phyloP scores from a whole-genome alignment of 2,113 vertebrate species.

The Manacus vitellinus region DNA sequence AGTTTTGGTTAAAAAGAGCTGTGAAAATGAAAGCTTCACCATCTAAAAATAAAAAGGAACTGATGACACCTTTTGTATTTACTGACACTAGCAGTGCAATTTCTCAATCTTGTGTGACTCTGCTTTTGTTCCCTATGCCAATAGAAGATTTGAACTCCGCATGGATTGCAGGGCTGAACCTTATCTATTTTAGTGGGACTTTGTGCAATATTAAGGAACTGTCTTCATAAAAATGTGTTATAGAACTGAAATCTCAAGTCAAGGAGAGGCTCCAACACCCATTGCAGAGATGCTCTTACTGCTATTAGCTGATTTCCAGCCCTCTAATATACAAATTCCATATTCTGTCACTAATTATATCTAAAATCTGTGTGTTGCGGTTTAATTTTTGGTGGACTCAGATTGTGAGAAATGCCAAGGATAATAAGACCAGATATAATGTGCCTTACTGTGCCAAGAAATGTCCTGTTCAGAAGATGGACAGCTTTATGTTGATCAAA shows the following conservation, averaged over 20 bases:
- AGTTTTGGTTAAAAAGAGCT: neutral
- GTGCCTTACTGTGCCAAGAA: neutral
- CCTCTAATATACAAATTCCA: neutral
- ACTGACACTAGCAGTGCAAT: neutral
- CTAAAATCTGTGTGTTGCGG: neutral
- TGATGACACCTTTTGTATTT: neutral
- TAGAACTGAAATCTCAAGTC: neutral
- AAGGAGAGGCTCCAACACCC: neutral
- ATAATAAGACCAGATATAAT: neutral
- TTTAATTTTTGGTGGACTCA: neutral
- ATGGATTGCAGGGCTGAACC: neutral
- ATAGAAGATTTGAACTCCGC: neutral
- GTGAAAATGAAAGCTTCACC: neutral
- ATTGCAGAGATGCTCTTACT: neutral
- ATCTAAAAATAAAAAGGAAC: neutral
- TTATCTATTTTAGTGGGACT: neutral
- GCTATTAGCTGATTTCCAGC: neutral
- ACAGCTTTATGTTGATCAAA: neutral
- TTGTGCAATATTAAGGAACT: neutral
- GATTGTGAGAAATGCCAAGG: neutral
- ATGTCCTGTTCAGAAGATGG: neutral
- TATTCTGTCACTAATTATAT: neutral
- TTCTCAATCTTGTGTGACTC: neutral
- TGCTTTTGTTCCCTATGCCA: neutral
- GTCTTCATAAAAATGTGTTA: neutral